Conservation (phyloP, 2,888 invertebrate genomes). For the Yponomeuta sedellus region DNA sequence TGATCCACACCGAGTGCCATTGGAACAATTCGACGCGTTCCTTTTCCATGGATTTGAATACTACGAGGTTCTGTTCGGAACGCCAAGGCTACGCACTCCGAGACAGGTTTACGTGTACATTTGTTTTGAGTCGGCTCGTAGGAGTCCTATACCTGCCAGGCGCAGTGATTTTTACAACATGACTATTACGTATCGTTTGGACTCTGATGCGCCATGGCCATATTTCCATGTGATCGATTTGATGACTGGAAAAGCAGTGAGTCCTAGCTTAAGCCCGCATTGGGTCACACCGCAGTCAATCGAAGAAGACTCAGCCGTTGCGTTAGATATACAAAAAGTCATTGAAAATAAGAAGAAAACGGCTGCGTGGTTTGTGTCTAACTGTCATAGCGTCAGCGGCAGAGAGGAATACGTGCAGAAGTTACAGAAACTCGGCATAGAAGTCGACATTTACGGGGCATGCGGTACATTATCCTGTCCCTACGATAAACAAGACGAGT, state of each 20-base stretch:
- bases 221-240: slow-evolving; percentile 46
- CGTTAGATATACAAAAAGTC: slow-evolving; percentile 13
- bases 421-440: slow-evolving; percentile 67
- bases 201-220: slow-evolving; percentile 65
- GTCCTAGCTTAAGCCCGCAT: slow-evolving; percentile 40
- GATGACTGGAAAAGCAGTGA: slow-evolving; percentile 31
- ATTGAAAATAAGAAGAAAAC: slow-evolving; percentile 51
- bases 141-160: slow-evolving; percentile 25
- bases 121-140: slow-evolving; percentile 57
- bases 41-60: slow-evolving; percentile 67
- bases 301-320: not conserved
- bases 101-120: slow-evolving; percentile 70
- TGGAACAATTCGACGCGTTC: slow-evolving; percentile 66
- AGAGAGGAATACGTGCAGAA: slow-evolving; percentile 60
- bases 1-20: slow-evolving; percentile 37
- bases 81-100: slow-evolving; percentile 44
- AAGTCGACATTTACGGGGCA: slow-evolving; percentile 78
- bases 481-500: slow-evolving; percentile 30
- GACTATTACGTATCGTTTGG: slow-evolving; percentile 74
- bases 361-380: slow-evolving; percentile 76
- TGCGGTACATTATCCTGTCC: slow-evolving; percentile 68
- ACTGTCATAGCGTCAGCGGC: slow-evolving; percentile 60
- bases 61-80: slow-evolving; percentile 34
- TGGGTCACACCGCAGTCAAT: slow-evolving; percentile 16
- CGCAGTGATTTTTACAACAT: slow-evolving; percentile 68